Percentiles rank a stretch among this genome's conserved stretches.
phyloP scores from a whole-genome alignment of 2,888 invertebrate genomes.

The Pyrocoelia pectoralis region DNA sequence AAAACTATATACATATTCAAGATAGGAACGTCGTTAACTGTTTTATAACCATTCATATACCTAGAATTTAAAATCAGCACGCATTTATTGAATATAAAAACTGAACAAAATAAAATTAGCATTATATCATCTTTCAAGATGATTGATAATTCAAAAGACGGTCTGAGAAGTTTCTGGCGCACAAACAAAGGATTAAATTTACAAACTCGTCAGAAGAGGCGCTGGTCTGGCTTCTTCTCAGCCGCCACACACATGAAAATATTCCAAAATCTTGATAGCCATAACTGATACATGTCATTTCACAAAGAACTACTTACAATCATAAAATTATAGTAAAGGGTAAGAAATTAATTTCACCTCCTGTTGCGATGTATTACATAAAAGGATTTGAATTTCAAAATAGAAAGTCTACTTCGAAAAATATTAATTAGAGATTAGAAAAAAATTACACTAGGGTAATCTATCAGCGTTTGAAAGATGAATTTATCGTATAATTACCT shows the following conservation, averaged over 20 bases:
- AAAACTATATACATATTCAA: too few relatives aligned
- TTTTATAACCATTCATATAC: conserved; percentile 11
- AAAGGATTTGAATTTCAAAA: conserved; percentile 16
- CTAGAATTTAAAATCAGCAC: conserved; percentile 10
- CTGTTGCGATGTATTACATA: conserved; percentile 9
- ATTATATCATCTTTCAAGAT: conserved; percentile 45
- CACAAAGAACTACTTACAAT: conserved; percentile 24
- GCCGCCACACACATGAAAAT: conserved; percentile 43
- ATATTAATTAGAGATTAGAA: neutral
- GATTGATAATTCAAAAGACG: conserved; percentile 48
- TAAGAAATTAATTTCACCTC: conserved; percentile 23
- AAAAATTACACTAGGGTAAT: neutral
- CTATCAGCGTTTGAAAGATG: neutral
- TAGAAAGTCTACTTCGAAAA: conserved; percentile 17
- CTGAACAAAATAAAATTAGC: conserved; percentile 36
- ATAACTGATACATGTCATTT: conserved; percentile 42
- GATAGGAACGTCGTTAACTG: neutral
- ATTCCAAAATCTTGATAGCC: conserved; percentile 50
- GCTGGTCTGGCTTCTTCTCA: conserved; percentile 45
- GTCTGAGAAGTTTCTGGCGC: conserved; percentile 43
- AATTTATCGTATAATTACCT: conserved; percentile 9
- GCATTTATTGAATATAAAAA: conserved; percentile 16
- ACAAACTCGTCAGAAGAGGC: conserved; percentile 52
- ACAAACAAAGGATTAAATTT: conserved; percentile 50
- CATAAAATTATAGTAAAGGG: conserved; percentile 25